Percentiles rank a stretch among this genome's conserved stretches.
These are phyloP conservation scores for Hippasteria phrygiana DNA, from an alignment of 53 echinoderm and acorn worm species.

Conservation along the genomic window DNA sequence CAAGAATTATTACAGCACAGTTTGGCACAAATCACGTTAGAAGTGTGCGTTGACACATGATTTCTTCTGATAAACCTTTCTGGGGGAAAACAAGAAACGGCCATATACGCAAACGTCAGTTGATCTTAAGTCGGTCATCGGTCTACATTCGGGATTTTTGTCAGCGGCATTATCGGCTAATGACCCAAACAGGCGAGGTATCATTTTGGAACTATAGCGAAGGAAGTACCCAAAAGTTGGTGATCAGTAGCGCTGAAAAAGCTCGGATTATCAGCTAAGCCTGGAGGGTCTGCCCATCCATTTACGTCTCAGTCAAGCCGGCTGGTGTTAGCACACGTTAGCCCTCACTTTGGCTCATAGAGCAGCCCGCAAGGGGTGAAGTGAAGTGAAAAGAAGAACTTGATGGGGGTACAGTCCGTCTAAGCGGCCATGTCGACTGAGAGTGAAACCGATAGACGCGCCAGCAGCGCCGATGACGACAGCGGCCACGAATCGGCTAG, in stretches of 20 bases:
- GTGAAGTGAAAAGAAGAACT: conserved; percentile 18
- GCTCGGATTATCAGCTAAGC: conserved; percentile 41
- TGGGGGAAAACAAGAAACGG: conserved; percentile 29
- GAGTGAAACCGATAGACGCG: conserved; percentile 47
- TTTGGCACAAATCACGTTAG: conserved; percentile 46
- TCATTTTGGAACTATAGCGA: conserved; percentile 15
- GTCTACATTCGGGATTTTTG: conserved; percentile 32
- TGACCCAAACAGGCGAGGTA: conserved; percentile 50
- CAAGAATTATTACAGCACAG: conserved; percentile 37
- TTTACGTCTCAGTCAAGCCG: conserved; percentile 27
- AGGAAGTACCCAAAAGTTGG: conserved; percentile 12
- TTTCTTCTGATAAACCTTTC: conserved; percentile 45
- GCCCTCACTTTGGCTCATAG: not conserved
- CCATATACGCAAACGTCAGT: conserved; percentile 53
- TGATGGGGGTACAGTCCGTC: conserved; percentile 33
- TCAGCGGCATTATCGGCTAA: conserved; percentile 36
- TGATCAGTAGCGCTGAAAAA: conserved; percentile 8
- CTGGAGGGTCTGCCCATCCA: conserved; percentile 20
- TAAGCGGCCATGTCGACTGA: conserved; percentile 48
- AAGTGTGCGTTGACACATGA: conserved; percentile 36
- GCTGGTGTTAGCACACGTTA: not conserved
- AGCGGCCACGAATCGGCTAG: conserved; percentile 66
- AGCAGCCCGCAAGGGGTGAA: not conserved
- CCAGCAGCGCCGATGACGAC: conserved; percentile 52
- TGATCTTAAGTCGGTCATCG: conserved; percentile 41